Base-by-base conservation (phyloP, 2,113 vertebrate genomes). In the Tonatia bakeri region DNA sequence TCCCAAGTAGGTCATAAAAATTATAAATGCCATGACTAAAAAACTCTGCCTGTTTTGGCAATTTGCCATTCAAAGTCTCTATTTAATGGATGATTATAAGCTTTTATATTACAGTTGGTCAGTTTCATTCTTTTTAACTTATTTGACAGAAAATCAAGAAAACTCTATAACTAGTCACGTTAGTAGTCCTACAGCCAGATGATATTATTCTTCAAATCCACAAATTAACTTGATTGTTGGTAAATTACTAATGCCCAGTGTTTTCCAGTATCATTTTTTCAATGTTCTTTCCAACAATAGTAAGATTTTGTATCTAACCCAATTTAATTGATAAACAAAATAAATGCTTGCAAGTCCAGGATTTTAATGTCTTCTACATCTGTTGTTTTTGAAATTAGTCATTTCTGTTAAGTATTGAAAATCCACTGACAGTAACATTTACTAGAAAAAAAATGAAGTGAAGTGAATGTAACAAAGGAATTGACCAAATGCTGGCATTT, bases 321-420 rank as follows among this genome's bases (percentile, higher is more conserved):
- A 70, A 52, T 89, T 92, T 50, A 92, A 77, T 19, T 80, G 47
- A 33, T 36, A 87, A 93, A 85, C n/a, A 73, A 90, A 84, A 77
- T 52, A 86, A 87, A 69, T 11, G 36, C 24, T 93, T 40, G 38
- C 26, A 0, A 52, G 38, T 43, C 52, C 85, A 96, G 67, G 82
- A 45, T 90, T 61, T 86, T 69, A 72, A 67, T 87, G 4, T 90
- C 90, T 95, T 97, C 59, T 95, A 59, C 90, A 95, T 96, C 56
- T 72, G 12, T 80, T 93, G 40, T 89, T 38, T 94, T 94, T 85
- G 80, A 94, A 97, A 90, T 82, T 84, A 97, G 76, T 45, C 17
- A 31, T 96, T 96, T 98, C 77, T 90, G 87, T 88, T 90, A 98
- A 95, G 90, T 88, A 97, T 75, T 94, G 75, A 91, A 95, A 90